A percentile compares a stretch with the other conserved stretches of the same genome.
Conservation (phyloP, 2,113 vertebrate genomes). For the Anguilla japonica region DNA sequence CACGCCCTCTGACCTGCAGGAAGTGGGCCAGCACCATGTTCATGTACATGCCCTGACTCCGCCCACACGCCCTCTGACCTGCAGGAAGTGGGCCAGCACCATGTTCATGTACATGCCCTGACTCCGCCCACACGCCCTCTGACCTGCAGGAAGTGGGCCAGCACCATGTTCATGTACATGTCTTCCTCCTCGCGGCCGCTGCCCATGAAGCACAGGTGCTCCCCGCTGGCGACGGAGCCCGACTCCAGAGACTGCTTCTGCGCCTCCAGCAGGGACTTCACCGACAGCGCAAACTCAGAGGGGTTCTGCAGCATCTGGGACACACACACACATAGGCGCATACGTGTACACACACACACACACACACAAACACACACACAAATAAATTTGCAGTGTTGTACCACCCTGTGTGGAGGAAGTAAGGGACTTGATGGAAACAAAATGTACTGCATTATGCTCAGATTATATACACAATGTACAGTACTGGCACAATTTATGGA, state of each 20-base stretch:
- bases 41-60: too few relatives aligned
- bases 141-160: slow-evolving; percentile 98
- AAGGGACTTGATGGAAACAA: too few relatives aligned
- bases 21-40: too few relatives aligned
- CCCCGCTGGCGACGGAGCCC: slow-evolving; percentile 91
- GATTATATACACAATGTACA: too few relatives aligned
- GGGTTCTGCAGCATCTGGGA: slow-evolving; percentile 97
- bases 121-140: slow-evolving; percentile 3
- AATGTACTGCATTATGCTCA: too few relatives aligned
- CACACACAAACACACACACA: too few relatives aligned
- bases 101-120: slow-evolving; percentile 90
- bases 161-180: slow-evolving; percentile 99
- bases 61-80: too few relatives aligned
- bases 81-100: too few relatives aligned
- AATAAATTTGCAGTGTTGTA: neutral
- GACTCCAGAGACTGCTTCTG: slow-evolving; percentile 97
- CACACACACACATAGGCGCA: neutral
- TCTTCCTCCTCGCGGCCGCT: slow-evolving; percentile 98
- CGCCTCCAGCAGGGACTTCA: slow-evolving; percentile 94
- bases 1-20: slow-evolving; percentile 76
- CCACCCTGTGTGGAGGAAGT: too few relatives aligned
- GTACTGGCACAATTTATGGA: too few relatives aligned
- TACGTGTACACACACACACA: neutral
- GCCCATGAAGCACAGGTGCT: slow-evolving; percentile 98
- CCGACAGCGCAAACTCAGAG: slow-evolving; percentile 92